phyloP scores from a whole-genome alignment of 2,113 vertebrate species.

The Lasiurus cinereus region DNA sequence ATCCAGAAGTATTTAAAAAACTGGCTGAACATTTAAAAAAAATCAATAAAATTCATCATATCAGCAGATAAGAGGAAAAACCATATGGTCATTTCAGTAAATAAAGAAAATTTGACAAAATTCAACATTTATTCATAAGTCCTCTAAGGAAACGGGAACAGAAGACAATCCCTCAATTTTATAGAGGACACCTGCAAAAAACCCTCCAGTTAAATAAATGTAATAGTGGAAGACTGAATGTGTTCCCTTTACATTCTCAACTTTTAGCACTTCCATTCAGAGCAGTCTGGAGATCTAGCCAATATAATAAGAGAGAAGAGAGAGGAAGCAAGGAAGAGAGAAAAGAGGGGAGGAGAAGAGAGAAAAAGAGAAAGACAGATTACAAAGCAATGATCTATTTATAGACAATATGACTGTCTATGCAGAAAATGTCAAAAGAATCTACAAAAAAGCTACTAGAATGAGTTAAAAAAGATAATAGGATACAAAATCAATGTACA shows the following conservation, averaged over 20 bases:
- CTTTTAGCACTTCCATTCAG: background rate
- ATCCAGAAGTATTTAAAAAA: background rate
- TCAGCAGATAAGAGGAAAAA: background rate
- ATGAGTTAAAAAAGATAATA: slow-evolving; percentile 10
- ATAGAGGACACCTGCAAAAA: background rate
- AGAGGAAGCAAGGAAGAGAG: background rate
- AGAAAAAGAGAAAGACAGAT: background rate
- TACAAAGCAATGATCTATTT: background rate
- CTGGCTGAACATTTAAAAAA: background rate
- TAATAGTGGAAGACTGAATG: background rate
- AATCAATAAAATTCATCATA: background rate
- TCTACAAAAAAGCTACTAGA: background rate
- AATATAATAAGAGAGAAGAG: background rate
- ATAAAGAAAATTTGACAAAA: background rate
- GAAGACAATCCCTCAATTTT: background rate
- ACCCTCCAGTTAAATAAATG: background rate
- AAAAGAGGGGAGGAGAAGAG: too few relatives aligned
- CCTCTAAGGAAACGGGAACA: background rate
- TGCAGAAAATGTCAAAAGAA: background rate
- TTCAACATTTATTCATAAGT: background rate
- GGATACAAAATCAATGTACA: background rate
- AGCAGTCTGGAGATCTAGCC: background rate
- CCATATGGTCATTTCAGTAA: background rate
- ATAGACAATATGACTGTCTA: background rate
- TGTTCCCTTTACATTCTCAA: background rate